These are phyloP conservation scores for Lepidothrix coronata DNA, from an alignment of 2,113 vertebrate genomes.

Conservation along the genomic window DNA sequence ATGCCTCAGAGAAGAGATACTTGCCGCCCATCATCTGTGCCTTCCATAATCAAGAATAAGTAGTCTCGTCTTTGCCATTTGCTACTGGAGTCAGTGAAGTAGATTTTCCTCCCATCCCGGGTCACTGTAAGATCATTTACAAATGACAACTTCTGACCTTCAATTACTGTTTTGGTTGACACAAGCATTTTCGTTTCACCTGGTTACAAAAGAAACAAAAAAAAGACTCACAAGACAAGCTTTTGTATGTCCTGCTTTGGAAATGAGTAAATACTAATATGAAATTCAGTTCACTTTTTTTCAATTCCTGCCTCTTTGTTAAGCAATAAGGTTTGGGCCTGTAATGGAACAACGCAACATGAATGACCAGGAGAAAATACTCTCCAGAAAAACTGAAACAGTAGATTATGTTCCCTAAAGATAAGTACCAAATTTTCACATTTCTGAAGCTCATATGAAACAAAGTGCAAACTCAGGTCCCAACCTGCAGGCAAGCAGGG, in stretches of 20 bases:
- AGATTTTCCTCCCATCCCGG: conserved; percentile 90
- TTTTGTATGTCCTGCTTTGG: not conserved
- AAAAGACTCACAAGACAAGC: not conserved
- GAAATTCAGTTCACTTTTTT: not conserved
- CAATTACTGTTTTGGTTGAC: conserved; percentile 76
- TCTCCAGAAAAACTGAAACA: not conserved
- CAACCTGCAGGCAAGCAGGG: not conserved
- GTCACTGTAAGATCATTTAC: conserved; percentile 91
- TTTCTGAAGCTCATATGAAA: not conserved
- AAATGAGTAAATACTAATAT: not conserved
- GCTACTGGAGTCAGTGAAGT: conserved; percentile 95
- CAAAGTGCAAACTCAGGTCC: not conserved
- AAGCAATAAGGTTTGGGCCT: not conserved
- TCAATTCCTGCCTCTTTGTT: not conserved
- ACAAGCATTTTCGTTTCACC: conserved; percentile 82
- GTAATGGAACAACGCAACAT: not conserved
- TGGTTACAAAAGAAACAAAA: conserved; percentile 38
- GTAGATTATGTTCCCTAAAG: not conserved
- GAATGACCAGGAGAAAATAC: not conserved
- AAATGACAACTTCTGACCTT: conserved; percentile 88
- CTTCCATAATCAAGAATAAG: conserved; percentile 89
- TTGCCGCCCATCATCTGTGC: conserved; percentile 90
- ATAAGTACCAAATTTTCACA: not conserved
- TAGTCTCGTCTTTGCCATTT: conserved; percentile 93
- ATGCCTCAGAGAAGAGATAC: not conserved